phyloP scores from a whole-genome alignment of 2,888 invertebrate genomes.

The Galeruca laticollis region DNA sequence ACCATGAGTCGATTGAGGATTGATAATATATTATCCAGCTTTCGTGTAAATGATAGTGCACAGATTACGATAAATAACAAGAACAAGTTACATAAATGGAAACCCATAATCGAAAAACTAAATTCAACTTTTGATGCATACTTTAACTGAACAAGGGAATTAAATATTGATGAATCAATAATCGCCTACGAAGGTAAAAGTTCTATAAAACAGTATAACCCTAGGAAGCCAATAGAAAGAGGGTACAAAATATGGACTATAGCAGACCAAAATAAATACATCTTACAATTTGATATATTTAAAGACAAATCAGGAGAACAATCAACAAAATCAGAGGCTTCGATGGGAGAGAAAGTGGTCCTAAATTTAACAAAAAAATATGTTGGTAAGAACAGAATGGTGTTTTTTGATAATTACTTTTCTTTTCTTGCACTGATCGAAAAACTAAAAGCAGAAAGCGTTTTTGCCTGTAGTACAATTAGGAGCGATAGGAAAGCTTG shows the following conservation, averaged over 20 bases:
- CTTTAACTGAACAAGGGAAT: constrained; percentile 18
- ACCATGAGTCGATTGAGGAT: constrained; percentile 25
- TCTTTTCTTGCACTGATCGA: neutral
- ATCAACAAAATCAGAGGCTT: neutral
- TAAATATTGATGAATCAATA: constrained; percentile 29
- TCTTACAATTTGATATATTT: constrained; percentile 48
- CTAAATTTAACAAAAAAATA: neutral
- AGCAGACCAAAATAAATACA: constrained; percentile 44
- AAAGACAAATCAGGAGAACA: constrained; percentile 45
- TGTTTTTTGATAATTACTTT: neutral
- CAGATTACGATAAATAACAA: constrained; percentile 24
- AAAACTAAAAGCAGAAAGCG: no score
- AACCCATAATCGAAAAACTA: constrained; percentile 18
- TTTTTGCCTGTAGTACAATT: no score
- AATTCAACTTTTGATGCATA: constrained; percentile 24
- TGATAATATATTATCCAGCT: constrained; percentile 22
- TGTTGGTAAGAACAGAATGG: neutral
- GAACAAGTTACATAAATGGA: constrained; percentile 29
- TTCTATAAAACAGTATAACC: constrained; percentile 24
- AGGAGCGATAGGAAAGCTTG: neutral
- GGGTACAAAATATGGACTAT: constrained; percentile 25
- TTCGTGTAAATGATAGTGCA: constrained; percentile 29
- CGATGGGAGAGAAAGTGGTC: neutral
- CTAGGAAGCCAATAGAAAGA: constrained; percentile 27
- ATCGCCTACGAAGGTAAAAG: constrained; percentile 28